Evolutionary conservation across 2,113 vertebrate genomes (phyloP).

Genomic region (Oenanthe oenanthe): DNA sequence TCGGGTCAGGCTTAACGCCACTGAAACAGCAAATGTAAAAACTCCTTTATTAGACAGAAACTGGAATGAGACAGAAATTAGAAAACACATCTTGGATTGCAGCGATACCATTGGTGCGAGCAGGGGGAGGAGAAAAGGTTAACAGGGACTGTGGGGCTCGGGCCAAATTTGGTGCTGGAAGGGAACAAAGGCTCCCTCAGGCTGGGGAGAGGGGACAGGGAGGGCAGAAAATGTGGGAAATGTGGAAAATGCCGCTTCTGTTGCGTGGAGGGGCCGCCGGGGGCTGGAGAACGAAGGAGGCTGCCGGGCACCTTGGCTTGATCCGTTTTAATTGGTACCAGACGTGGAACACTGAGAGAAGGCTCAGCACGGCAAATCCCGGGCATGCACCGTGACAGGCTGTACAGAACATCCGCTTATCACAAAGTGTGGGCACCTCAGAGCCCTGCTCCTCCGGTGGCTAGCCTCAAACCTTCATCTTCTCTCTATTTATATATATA

Average conservation of each 20-base stretch:
- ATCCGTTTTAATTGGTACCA: conserved; percentile 67
- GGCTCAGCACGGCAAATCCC: conserved; percentile 11
- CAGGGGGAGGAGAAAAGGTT: neutral
- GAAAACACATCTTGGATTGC: neutral
- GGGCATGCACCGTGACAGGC: conserved; percentile 61
- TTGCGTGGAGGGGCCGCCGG: neutral
- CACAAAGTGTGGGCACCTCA: conserved; percentile 42
- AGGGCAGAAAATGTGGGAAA: neutral
- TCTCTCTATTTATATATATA: neutral
- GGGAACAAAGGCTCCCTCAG: neutral
- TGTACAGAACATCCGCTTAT: conserved; percentile 60
- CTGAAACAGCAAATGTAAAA: neutral
- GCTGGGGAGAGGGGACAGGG: neutral
- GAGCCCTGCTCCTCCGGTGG: conserved; percentile 35
- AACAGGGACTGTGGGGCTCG: rapidly evolving
- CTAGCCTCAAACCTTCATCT: neutral
- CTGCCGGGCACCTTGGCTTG: neutral
- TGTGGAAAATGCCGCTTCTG: neutral
- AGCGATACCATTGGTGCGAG: rapidly evolving
- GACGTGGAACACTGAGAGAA: conserved; percentile 68
- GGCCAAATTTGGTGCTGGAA: neutral
- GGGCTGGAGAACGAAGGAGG: neutral
- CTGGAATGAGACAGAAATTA: neutral
- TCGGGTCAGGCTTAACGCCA: neutral
- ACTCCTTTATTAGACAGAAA: conserved; percentile 23